Percentiles rank a stretch among this genome's conserved stretches.
Conservation (phyloP, 2,113 vertebrate genomes). For the Pyxicephalus adspersus region DNA sequence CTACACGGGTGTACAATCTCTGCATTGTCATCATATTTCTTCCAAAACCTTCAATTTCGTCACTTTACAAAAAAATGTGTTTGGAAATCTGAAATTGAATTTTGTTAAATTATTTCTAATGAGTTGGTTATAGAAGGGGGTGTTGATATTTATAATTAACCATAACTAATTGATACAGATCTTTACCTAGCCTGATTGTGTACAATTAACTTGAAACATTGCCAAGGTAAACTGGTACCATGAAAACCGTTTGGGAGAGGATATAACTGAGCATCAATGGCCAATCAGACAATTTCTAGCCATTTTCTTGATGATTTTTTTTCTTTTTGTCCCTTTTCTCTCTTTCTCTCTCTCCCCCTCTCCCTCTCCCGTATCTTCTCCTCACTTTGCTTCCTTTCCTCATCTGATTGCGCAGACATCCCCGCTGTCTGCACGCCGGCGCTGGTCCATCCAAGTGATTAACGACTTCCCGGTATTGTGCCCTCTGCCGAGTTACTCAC, state of each 20-base stretch:
- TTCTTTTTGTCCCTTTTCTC: slow-evolving; percentile 73
- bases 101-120: too few relatives aligned
- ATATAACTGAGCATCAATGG: slow-evolving; percentile 56
- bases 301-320: slow-evolving; percentile 70
- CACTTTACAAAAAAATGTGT: too few relatives aligned
- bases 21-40: too few relatives aligned
- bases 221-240: too few relatives aligned
- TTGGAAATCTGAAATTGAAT: too few relatives aligned
- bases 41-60: too few relatives aligned
- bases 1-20: too few relatives aligned
- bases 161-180: too few relatives aligned
- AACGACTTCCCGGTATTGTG: slow-evolving; percentile 98
- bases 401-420: slow-evolving; percentile 86
- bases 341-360: slow-evolving; percentile 76
- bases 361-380: slow-evolving; percentile 68
- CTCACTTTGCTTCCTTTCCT: slow-evolving; percentile 66
- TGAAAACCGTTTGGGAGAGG: neutral
- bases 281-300: slow-evolving; percentile 65
- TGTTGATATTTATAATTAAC: too few relatives aligned
- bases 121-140: too few relatives aligned
- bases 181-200: too few relatives aligned
- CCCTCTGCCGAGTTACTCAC: slow-evolving; percentile 67
- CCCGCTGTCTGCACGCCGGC: slow-evolving; percentile 88
- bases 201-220: too few relatives aligned
- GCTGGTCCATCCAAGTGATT: slow-evolving; percentile 98